Evolutionary conservation across 2,888 invertebrate species (phyloP).

Genomic region (Protula sp.): DNA sequence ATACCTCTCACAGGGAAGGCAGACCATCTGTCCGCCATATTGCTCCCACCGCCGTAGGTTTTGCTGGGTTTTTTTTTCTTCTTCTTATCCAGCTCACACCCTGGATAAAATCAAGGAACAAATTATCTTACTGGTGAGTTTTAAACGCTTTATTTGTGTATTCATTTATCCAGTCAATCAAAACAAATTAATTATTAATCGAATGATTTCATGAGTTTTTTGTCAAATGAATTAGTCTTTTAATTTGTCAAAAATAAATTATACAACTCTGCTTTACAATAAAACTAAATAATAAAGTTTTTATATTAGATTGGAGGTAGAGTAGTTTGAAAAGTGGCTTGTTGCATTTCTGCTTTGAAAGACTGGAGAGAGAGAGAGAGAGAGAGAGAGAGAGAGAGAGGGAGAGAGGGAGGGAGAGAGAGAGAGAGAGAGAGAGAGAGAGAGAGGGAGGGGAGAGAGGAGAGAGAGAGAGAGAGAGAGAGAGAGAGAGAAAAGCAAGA

Average conservation of each 20-base stretch:
- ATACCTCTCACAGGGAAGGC: neutral
- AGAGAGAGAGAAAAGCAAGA: constrained; percentile 1
- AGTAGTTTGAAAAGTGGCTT: neutral
- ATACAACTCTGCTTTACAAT: too few species aligned
- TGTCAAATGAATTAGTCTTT: too few species aligned
- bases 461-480: neutral
- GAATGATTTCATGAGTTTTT: too few species aligned
- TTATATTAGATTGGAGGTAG: too few species aligned
- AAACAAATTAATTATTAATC: too few species aligned
- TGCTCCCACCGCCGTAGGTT: constrained; percentile 2
- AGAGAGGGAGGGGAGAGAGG: neutral
- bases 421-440: constrained; percentile 3
- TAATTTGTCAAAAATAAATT: too few species aligned
- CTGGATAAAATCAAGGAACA: too few species aligned
- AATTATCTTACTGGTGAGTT: too few species aligned
- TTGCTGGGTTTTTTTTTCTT: constrained; percentile 1
- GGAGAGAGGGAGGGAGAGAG: constrained; percentile 13
- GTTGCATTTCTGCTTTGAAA: neutral
- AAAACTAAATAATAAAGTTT: too few species aligned
- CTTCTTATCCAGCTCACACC: too few species aligned
- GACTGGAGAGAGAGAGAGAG: neutral
- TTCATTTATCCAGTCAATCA: too few species aligned
- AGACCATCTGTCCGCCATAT: constrained; percentile 3
- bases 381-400: constrained; percentile 10
- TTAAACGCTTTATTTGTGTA: too few species aligned